Evolutionary conservation across 2,113 vertebrate genomes (phyloP).

Genomic region (Trogon surrucura): DNA sequence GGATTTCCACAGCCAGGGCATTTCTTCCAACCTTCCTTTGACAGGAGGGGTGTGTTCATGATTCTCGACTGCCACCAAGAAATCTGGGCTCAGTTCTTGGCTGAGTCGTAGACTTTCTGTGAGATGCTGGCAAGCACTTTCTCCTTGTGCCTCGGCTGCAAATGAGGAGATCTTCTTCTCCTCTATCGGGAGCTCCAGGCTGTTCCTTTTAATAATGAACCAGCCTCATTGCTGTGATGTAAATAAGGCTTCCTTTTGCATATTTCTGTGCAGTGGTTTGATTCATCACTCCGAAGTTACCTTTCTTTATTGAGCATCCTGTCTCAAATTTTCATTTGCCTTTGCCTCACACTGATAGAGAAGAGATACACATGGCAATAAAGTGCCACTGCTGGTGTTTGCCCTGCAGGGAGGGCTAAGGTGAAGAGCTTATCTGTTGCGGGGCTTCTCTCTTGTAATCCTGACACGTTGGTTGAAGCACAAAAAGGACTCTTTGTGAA

Average conservation of each 20-base stretch:
- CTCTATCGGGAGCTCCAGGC: neutral
- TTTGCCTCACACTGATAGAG: neutral
- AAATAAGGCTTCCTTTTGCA: neutral
- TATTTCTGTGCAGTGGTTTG: neutral
- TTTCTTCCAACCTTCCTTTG: neutral
- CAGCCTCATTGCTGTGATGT: neutral
- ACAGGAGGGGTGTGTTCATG: neutral
- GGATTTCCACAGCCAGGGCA: neutral
- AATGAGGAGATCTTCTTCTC: neutral
- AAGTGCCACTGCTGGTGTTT: neutral
- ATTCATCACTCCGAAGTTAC: neutral
- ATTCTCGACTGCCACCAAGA: neutral
- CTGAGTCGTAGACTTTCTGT: neutral
- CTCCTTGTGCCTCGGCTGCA: neutral
- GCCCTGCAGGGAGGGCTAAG: neutral
- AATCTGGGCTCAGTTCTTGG: neutral
- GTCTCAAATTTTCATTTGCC: neutral
- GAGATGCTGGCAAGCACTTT: neutral
- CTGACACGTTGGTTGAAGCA: neutral
- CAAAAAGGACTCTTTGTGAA: constrained; percentile 19
- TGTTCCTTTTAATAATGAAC: neutral
- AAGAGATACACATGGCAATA: accelerated
- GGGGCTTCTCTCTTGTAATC: neutral
- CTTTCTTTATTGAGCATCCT: neutral
- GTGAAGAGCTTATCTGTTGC: neutral